Base-by-base conservation (phyloP, 2,797 vertebrate species). In the Poeciliopsis turneri region DNA sequence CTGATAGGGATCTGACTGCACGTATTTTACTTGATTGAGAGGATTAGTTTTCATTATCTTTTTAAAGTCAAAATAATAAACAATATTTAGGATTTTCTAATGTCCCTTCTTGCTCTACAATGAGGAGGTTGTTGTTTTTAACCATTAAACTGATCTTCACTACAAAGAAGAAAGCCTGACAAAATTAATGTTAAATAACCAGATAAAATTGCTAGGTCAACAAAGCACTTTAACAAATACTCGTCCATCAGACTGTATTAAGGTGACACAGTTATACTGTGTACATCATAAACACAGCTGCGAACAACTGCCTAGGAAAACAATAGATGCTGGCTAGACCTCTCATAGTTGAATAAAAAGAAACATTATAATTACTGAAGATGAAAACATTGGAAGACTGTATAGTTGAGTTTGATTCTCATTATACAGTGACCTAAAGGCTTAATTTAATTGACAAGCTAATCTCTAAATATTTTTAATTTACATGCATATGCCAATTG, bases 281-380 rank as follows among this genome's bases (percentile, higher is more conserved):
- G 46, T 73, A 53, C 30, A 51, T 12, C 12, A 7, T 73, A 51
- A 53, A 73, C 71, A 73, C 46, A 73, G 28, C 47, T 73, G 71
- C 68, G 25, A 70, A 3, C 25, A 70, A 70, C 68, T 45, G 68
- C 39, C 41, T 10, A 3, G 23, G 39, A n/a, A 70, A 70, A 70
- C 2, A 70, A 28, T 45, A 70, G 6, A 70, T 45, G 25, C 41
- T 45, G 41, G 39, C 68, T 45, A 4, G 45, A 70, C 5, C 7
- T 41, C 41, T 70, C 4, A n/a, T n/a, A 45, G 2, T 45, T 45
- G 4, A 45, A 7, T 2, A 70, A 43, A 70, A n/a, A 69, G 16
- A 25, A 69, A 7, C 36, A 23, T 36, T 18, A 13, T 39, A 23
- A 25, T 11, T 68, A 68, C 12, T 43, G 0, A 68, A 43, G 20